Conservation (phyloP, 2,113 vertebrate species). For the Pan troglodytes region DNA sequence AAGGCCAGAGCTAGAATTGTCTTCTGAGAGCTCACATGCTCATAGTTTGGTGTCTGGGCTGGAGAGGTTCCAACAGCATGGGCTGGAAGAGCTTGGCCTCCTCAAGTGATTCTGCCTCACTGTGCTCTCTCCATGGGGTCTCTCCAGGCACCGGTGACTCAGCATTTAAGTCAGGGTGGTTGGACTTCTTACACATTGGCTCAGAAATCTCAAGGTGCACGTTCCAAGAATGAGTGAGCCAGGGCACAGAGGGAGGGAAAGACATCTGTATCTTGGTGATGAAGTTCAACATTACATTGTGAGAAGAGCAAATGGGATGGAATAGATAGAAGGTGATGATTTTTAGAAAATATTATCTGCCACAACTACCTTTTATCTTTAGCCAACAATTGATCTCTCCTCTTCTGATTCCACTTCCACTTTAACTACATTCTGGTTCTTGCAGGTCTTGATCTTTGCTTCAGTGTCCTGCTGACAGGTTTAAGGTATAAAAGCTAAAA, state of each 20-base stretch:
- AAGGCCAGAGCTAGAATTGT: not conserved
- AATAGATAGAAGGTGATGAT: not conserved
- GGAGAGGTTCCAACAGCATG: not conserved
- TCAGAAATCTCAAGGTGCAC: not conserved
- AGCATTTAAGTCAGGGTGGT: not conserved
- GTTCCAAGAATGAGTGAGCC: not conserved
- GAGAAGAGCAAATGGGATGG: not conserved
- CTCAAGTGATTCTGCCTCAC: not conserved
- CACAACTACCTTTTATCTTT: not conserved
- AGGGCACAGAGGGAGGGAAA: not conserved
- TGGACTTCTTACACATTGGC: not conserved
- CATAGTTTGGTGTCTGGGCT: not conserved
- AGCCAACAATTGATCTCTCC: accelerated
- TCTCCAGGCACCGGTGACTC: not conserved
- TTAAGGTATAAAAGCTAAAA: constrained; percentile 3
- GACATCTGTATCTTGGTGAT: not conserved
- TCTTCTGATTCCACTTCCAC: not conserved
- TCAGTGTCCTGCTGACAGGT: not conserved
- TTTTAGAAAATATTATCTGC: not conserved
- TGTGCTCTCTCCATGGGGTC: not conserved
- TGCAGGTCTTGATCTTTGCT: not conserved
- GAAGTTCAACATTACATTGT: not conserved
- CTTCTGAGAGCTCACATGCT: not conserved
- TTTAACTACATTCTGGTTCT: not conserved
- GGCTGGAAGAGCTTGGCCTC: not conserved